Evolutionary conservation across 2,113 vertebrate genomes (phyloP), one percentile per base, ranked within the genome.

Genomic region (Rynchops niger): DNA sequence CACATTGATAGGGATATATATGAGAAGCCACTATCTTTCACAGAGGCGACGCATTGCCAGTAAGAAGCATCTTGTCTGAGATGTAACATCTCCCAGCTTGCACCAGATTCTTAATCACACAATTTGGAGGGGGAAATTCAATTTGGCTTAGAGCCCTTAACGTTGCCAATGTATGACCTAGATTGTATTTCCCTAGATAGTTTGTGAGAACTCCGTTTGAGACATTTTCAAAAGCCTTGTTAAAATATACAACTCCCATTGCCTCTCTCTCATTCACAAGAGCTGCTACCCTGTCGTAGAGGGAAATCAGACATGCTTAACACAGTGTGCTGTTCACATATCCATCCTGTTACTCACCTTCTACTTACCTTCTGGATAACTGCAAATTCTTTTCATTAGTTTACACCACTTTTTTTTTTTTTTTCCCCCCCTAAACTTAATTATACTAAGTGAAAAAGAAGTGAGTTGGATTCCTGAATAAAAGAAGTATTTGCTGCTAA

Each of bases 41-140:
- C 2, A 62, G 40, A 52, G 36, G 6, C 0, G 0, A 55, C 63
- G 27, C 3, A 1, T 4, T 11, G 43, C 38, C 72, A 42, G 29
- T 27, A 72, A 25, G n/a, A 59, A 73, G 69, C 49, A 52, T 14
- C 58, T 25, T 26, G 43, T 43, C 66, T 52, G 47, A 83, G 21
- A 45, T 27, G 42, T 26, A 32, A 50, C n/a, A n/a, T 32, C 69
- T 84, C 65, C 45, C 59, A 73, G n/a, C n/a, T 90, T 84, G 55
- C 53, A 87, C 34, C 14, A n/a, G 40, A 43, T 26, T 84, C 50
- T 84, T 43, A 61, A 47, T 86, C 25, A 34, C n/a, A 8, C 14
- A 5, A 70, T 66, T 69, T 69, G 81, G 63, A 87, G 18, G 17
- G 52, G 29, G 22, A 77, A 80, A 86, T 83, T 45, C 22, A 72